Percentiles rank a stretch among this genome's conserved stretches.
These are phyloP conservation scores for Saguinus midas DNA, from an alignment of 2,113 vertebrate species.

Conservation along the genomic window DNA sequence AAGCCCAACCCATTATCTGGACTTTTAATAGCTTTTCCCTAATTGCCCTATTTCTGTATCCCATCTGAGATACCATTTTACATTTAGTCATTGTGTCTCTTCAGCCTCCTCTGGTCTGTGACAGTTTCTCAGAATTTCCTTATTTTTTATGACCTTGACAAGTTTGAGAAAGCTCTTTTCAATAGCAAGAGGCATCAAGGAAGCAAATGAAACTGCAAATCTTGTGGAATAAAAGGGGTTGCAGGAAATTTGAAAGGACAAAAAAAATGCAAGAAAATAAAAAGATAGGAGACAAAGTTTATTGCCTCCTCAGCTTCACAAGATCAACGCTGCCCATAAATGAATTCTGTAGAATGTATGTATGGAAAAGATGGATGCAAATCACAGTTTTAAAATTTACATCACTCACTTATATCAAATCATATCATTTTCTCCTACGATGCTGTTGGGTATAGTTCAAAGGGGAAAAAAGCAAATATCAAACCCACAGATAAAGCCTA, in stretches of 20 bases:
- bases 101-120: neutral
- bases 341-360: constrained; percentile 21
- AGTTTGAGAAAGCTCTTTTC: neutral
- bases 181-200: neutral
- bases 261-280: constrained; percentile 35
- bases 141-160: neutral
- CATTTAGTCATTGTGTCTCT: neutral
- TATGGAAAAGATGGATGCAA: constrained; percentile 43
- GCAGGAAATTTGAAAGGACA: neutral
- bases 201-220: neutral
- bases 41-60: neutral
- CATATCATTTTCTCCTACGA: constrained; percentile 36
- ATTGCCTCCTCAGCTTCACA: constrained; percentile 40
- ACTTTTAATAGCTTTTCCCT: neutral
- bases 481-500: constrained; percentile 29
- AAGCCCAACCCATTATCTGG: neutral
- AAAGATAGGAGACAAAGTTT: constrained; percentile 46
- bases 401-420: constrained; percentile 35
- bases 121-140: neutral
- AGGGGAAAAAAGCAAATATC: constrained; percentile 23
- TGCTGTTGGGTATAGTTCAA: neutral
- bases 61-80: neutral
- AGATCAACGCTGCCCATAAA: constrained; percentile 48
- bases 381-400: constrained; percentile 49
- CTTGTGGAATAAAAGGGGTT: neutral